These are phyloP conservation scores for Rhizoglyphus robini DNA, from an alignment of 1,140 invertebrate species.

Conservation along the genomic window DNA sequence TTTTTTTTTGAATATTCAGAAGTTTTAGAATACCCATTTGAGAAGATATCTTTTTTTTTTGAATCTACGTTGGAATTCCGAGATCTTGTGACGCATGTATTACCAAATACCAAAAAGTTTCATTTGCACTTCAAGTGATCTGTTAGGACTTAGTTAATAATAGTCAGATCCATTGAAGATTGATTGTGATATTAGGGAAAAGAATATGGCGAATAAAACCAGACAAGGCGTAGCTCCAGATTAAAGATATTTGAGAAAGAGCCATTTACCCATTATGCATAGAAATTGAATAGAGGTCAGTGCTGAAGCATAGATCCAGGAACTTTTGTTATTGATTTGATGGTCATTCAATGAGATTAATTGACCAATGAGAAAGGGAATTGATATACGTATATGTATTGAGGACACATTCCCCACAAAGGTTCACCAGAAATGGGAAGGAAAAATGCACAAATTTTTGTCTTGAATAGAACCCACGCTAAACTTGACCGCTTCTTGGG, in stretches of 20 bases:
- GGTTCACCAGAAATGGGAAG: no score
- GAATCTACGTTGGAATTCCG: no score
- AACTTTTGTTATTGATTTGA: not conserved
- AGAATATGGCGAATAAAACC: slow-evolving; percentile 17
- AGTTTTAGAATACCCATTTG: no score
- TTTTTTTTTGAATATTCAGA: no score
- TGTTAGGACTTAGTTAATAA: slow-evolving; percentile 26
- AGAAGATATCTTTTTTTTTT: no score
- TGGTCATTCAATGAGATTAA: not conserved
- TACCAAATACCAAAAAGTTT: no score
- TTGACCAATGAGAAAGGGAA: not conserved
- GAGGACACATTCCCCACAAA: not conserved
- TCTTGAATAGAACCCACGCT: no score
- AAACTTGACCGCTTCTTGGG: no score
- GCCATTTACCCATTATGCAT: slow-evolving; percentile 9
- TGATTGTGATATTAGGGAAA: slow-evolving; percentile 25
- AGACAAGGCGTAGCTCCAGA: not conserved
- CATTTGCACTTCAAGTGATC: not conserved
- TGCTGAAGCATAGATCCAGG: not conserved
- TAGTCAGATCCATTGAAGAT: slow-evolving; percentile 27
- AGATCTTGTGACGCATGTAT: no score
- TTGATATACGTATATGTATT: not conserved
- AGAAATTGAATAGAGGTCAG: not conserved
- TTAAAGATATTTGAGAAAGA: slow-evolving; percentile 16
- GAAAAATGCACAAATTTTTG: no score